Conservation (phyloP, 92 coral and sea anemone genomes). For the Epizoanthus rinbou region DNA sequence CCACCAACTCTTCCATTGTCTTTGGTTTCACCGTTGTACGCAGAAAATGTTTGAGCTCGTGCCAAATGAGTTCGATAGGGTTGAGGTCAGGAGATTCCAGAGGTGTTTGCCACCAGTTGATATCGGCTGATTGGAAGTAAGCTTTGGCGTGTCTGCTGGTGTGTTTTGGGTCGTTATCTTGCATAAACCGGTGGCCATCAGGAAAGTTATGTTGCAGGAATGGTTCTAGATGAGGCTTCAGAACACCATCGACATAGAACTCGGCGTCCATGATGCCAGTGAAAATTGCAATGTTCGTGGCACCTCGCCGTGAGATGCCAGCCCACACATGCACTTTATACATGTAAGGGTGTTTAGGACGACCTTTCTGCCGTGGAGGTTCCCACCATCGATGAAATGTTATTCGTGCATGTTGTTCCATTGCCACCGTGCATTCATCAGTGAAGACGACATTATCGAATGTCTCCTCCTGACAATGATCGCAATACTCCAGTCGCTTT, state of each 20-base stretch:
- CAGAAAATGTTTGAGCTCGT: slow-evolving; percentile 45
- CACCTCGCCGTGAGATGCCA: slow-evolving; percentile 51
- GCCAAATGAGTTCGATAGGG: slow-evolving; percentile 50
- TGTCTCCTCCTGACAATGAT: slow-evolving; percentile 28
- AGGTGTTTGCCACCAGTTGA: slow-evolving; percentile 56
- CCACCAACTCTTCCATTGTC: slow-evolving; percentile 23
- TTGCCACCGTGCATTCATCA: slow-evolving; percentile 55
- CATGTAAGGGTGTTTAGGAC: slow-evolving; percentile 49
- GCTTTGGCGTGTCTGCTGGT: slow-evolving; percentile 19
- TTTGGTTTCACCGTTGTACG: slow-evolving; percentile 25
- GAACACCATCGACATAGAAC: too few species aligned
- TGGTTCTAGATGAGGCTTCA: slow-evolving; percentile 27
- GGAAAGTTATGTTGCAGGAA: slow-evolving; percentile 46
- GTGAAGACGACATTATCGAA: slow-evolving; percentile 60
- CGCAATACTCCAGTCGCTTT: slow-evolving; percentile 53
- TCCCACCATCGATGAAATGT: slow-evolving; percentile 39
- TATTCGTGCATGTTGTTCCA: slow-evolving; percentile 43
- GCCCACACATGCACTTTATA: slow-evolving; percentile 56
- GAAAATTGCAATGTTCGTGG: slow-evolving; percentile 44
- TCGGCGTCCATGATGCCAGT: slow-evolving; percentile 35
- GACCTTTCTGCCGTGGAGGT: slow-evolving; percentile 48
- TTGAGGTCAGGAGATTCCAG: slow-evolving; percentile 49
- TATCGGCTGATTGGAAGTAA: not conserved
- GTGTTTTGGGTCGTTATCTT: not conserved
- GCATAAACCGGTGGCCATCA: slow-evolving; percentile 47